Percentiles rank a stretch among this genome's conserved stretches.
phyloP scores from a whole-genome alignment of 2,888 invertebrate species.

The Sturmia bella region DNA sequence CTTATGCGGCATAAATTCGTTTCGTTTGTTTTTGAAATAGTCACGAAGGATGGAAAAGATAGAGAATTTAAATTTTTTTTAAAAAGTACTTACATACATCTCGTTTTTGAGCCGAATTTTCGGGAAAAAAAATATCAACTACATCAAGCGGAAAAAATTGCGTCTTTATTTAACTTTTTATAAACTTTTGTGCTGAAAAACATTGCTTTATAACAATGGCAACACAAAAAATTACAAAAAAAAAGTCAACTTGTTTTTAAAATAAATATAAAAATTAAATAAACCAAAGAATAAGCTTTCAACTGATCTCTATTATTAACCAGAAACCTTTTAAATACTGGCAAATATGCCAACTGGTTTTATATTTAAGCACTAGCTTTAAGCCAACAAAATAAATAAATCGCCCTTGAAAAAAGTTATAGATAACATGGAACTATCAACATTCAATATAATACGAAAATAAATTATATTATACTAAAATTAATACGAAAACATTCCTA shows the following conservation, averaged over 20 bases:
- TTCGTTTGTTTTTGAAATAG: no score
- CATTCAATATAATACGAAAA: neutral
- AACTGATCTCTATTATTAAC: slow-evolving; percentile 63
- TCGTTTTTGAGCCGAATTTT: no score
- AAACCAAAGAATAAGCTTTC: slow-evolving; percentile 65
- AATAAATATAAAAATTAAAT: slow-evolving; percentile 27
- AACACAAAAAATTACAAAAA: neutral
- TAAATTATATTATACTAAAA: slow-evolving; percentile 31
- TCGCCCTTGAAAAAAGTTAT: slow-evolving; percentile 4
- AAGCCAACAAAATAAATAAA: slow-evolving; percentile 16
- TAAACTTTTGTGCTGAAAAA: no score
- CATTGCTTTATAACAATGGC: neutral
- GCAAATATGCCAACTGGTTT: slow-evolving; percentile 26
- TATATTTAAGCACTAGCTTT: slow-evolving; percentile 24
- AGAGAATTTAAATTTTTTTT: slow-evolving; percentile 1
- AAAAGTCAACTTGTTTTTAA: neutral
- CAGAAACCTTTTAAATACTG: slow-evolving; percentile 32
- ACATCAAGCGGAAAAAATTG: no score
- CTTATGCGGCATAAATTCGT: no score
- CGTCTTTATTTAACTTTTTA: no score
- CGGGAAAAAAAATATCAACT: no score
- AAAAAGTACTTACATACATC: neutral
- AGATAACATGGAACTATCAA: neutral
- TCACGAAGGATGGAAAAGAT: no score
- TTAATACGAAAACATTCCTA: slow-evolving; percentile 48